A percentile compares a stretch with the other conserved stretches of the same genome.
Conservation (phyloP, 2,113 vertebrate genomes). For the Psittacus erithacus region DNA sequence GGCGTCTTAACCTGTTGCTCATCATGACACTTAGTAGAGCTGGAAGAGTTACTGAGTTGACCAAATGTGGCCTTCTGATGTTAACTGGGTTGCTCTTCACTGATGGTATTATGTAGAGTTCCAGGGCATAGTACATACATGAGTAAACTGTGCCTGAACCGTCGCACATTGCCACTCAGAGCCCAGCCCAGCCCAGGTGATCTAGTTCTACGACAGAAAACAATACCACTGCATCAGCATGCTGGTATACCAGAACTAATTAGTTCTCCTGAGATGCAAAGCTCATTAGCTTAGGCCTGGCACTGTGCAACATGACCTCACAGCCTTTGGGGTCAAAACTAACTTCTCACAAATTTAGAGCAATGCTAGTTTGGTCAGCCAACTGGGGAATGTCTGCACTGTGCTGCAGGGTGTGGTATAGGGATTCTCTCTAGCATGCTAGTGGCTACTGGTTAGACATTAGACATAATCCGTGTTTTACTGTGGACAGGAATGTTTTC, state of each 20-base stretch:
- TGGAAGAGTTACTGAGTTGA: neutral
- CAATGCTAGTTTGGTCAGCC: neutral
- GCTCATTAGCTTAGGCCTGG: constrained; percentile 5
- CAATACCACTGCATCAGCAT: neutral
- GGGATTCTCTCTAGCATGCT: neutral
- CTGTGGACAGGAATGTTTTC: neutral
- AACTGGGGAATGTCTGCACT: neutral
- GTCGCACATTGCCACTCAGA: neutral
- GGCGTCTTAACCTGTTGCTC: neutral
- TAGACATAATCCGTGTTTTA: neutral
- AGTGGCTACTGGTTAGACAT: neutral
- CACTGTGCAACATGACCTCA: neutral
- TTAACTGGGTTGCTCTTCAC: neutral
- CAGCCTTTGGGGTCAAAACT: neutral
- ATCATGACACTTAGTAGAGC: neutral
- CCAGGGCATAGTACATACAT: neutral
- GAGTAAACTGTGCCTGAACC: neutral
- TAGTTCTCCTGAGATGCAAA: constrained; percentile 34
- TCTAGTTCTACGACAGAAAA: neutral
- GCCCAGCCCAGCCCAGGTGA: neutral
- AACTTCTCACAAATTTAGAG: neutral
- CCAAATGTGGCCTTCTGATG: neutral
- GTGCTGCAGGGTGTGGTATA: neutral
- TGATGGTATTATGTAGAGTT: neutral
- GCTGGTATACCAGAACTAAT: constrained; percentile 3